Percentiles rank a stretch among this genome's conserved stretches.
Evolutionary conservation across 2,888 invertebrate genomes (phyloP).

Genomic region (Thymelicus lineola): DNA sequence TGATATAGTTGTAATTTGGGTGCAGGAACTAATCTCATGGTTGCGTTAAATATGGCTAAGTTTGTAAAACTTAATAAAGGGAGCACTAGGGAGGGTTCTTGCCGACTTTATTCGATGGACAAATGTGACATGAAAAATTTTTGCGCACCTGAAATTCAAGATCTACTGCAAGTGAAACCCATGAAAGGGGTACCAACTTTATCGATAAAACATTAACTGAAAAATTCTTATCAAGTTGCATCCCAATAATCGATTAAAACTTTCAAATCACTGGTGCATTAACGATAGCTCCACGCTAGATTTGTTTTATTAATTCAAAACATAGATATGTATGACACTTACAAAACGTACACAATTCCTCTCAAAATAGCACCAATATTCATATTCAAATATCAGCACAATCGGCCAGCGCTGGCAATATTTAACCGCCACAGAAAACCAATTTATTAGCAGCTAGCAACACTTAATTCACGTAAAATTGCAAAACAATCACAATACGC

Average conservation of each 20-base stretch:
- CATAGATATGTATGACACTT: conserved; percentile 47
- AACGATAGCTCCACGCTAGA: conserved; percentile 17
- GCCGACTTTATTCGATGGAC: no score
- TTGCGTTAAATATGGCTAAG: no score
- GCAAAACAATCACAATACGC: conserved; percentile 50
- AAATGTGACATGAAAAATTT: no score
- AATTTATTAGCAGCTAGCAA: conserved; percentile 63
- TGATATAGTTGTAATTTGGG: no score
- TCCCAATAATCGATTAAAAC: conserved; percentile 47
- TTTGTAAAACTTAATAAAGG: no score
- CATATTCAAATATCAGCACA: conserved; percentile 75
- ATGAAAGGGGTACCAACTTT: no score
- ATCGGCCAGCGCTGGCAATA: conserved; percentile 46
- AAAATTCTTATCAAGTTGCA: neutral
- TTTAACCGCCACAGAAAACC: conserved; percentile 51
- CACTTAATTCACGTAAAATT: conserved; percentile 54
- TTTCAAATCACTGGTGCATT: conserved; percentile 76
- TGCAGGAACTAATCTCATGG: no score
- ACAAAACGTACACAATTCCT: conserved; percentile 61
- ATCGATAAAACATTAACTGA: no score
- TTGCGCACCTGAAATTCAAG: no score
- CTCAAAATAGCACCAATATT: conserved; percentile 81
- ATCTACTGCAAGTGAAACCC: no score
- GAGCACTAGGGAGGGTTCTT: no score
- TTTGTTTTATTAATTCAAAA: conserved; percentile 24